A percentile compares a stretch with the other conserved stretches of the same genome.
These are phyloP conservation scores for Trichomycterus rosablanca DNA, from an alignment of 2,113 vertebrate species.

Conservation along the genomic window DNA sequence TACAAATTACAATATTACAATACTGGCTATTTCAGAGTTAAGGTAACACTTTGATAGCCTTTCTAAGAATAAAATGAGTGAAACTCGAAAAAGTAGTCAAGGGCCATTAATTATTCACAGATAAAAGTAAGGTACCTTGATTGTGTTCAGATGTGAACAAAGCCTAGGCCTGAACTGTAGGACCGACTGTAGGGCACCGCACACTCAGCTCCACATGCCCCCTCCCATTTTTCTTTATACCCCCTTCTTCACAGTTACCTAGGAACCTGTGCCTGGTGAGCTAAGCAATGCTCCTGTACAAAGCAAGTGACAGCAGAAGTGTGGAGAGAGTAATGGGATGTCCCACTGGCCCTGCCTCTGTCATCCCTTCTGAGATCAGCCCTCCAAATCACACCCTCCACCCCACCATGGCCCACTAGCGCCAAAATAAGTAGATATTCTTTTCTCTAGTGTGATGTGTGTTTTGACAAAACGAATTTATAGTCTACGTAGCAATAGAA, in stretches of 20 bases:
- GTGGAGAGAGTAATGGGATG: constrained; percentile 95
- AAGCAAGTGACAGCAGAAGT: constrained; percentile 96
- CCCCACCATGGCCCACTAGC: neutral
- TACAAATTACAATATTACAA: too few relatives aligned
- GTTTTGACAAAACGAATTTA: too few relatives aligned
- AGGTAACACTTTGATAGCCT: too few relatives aligned
- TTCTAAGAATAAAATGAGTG: too few relatives aligned
- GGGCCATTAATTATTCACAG: constrained; percentile 53
- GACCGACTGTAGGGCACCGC: constrained; percentile 64
- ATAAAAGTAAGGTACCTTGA: constrained; percentile 78
- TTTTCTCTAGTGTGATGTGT: too few relatives aligned
- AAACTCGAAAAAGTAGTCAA: too few relatives aligned
- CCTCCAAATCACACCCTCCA: neutral
- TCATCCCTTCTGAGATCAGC: constrained; percentile 53
- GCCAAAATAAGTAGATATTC: too few relatives aligned
- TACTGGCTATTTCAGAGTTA: too few relatives aligned
- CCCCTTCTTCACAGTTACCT: constrained; percentile 83
- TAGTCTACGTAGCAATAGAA: too few relatives aligned
- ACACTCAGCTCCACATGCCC: neutral
- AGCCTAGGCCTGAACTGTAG: constrained; percentile 75
- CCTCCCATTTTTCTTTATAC: constrained; percentile 29
- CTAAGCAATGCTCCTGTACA: constrained; percentile 86
- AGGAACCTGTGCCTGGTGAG: constrained; percentile 79
- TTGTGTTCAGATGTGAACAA: constrained; percentile 80
- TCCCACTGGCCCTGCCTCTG: constrained; percentile 72